Evolutionary conservation across 2,113 vertebrate genomes (phyloP).

Genomic region (Mobula birostris): DNA sequence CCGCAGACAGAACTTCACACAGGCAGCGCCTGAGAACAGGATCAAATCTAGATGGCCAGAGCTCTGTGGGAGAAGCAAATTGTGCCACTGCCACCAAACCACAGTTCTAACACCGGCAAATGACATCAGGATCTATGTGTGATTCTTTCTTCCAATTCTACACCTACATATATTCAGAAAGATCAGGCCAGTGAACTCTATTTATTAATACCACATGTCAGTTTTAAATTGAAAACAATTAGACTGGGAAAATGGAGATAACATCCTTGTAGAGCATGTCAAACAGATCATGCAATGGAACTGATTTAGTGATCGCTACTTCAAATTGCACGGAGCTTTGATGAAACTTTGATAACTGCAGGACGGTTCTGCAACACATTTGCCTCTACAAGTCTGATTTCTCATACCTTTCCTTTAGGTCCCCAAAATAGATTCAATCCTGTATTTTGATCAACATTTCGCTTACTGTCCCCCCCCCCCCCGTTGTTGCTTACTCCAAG

Average conservation of each 20-base stretch:
- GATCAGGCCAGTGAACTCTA: neutral
- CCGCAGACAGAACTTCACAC: too few relatives aligned
- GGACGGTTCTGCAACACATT: neutral
- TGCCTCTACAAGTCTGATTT: neutral
- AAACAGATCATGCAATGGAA: neutral
- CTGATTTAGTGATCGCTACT: neutral
- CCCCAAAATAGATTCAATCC: neutral
- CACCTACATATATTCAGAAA: neutral
- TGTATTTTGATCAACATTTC: neutral
- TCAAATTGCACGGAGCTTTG: neutral
- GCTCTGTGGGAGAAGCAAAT: too few relatives aligned
- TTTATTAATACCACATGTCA: neutral
- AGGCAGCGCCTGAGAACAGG: too few relatives aligned
- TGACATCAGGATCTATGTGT: neutral
- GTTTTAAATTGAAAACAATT: neutral
- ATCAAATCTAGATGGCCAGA: too few relatives aligned
- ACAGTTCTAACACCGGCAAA: neutral
- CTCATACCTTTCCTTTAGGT: neutral
- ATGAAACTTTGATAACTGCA: neutral
- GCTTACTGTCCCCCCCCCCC: neutral
- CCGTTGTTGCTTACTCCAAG: neutral
- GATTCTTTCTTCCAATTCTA: neutral
- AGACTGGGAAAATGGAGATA: neutral
- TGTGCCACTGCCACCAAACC: neutral
- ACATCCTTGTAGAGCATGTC: neutral